Conservation (phyloP, 2,888 invertebrate species). For the Pheosia tremula region DNA sequence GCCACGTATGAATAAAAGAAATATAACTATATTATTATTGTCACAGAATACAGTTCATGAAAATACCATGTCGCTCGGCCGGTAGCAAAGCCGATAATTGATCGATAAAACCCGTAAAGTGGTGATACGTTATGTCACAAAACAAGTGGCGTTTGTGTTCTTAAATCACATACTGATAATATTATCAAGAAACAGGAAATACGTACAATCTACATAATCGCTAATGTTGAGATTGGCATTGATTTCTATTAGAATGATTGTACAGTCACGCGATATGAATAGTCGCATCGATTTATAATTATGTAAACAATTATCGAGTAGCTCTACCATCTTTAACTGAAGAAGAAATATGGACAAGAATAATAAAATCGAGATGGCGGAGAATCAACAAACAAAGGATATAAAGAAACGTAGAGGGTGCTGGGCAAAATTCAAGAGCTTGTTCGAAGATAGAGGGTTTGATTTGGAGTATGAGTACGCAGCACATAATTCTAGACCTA, state of each 20-base stretch:
- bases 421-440: constrained; percentile 71
- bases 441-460: constrained; percentile 76
- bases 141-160: background rate
- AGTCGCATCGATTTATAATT: constrained; percentile 8
- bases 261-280: constrained; percentile 9
- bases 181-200: constrained; percentile 25
- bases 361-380: constrained; percentile 13
- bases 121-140: background rate
- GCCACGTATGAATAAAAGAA: too few relatives aligned
- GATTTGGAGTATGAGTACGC: constrained; percentile 74
- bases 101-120: background rate
- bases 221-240: constrained; percentile 30
- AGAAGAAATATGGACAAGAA: constrained; percentile 38
- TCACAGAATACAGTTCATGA: too few relatives aligned
- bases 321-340: too few relatives aligned
- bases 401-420: constrained; percentile 52
- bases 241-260: constrained; percentile 32
- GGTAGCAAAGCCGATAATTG: constrained; percentile 1
- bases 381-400: constrained; percentile 13
- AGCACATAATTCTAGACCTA: constrained; percentile 29
- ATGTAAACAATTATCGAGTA: constrained; percentile 21
- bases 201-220: constrained; percentile 33
- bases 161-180: constrained; percentile 15
- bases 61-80: too few relatives aligned
- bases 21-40: too few relatives aligned